phyloP scores from a whole-genome alignment of 1,140 invertebrate species.

The Papilio helenus region DNA sequence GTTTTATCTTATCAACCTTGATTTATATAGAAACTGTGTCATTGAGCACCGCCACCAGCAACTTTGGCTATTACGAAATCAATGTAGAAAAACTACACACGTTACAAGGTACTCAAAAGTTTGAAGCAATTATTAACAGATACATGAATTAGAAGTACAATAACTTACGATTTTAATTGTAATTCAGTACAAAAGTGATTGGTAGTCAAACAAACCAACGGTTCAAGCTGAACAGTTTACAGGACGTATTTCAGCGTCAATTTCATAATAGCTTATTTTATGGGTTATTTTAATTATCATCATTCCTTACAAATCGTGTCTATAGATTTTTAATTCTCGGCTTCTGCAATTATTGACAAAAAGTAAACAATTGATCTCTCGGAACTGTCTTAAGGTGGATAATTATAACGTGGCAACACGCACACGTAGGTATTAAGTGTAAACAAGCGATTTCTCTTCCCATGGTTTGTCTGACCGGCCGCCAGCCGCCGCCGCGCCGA shows the following conservation, averaged over 20 bases:
- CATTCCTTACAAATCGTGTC: background rate
- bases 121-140: background rate
- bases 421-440: conserved; percentile 16
- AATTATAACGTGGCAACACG: conserved; percentile 33
- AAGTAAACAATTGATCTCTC: conserved; percentile 9
- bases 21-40: conserved; percentile 67
- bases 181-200: background rate
- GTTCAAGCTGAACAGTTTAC: background rate
- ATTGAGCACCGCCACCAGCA: conserved; percentile 46
- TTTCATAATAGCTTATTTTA: background rate
- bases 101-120: conserved; percentile 1
- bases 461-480: conserved; percentile 60
- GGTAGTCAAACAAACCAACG: too few relatives aligned
- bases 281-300: background rate
- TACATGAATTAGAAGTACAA: background rate
- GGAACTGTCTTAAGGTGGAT: conserved; percentile 5
- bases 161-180: background rate
- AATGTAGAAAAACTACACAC: conserved; percentile 24
- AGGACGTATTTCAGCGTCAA: background rate
- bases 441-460: conserved; percentile 63
- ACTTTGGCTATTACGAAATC: conserved; percentile 41
- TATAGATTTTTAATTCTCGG: background rate
- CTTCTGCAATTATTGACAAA: conserved; percentile 5
- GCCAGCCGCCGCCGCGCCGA: conserved; percentile 44
- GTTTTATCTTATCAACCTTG: conserved; percentile 71